Evolutionary conservation across 2,797 vertebrate genomes (phyloP).

Genomic region (Phaenicophaeus curvirostris): DNA sequence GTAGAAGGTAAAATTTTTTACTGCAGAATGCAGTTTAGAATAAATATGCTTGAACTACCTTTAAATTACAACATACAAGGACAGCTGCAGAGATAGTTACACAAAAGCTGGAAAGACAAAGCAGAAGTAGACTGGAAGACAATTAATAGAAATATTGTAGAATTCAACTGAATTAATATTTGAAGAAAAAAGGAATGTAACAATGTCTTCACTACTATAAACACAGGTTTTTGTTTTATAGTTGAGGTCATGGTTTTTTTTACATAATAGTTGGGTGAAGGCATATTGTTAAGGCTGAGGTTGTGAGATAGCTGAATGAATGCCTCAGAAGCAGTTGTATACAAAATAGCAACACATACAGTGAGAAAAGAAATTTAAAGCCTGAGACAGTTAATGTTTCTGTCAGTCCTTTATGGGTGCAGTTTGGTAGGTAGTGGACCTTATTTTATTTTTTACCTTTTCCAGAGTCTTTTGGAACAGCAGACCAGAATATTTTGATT

Average conservation of each 20-base stretch:
- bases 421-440: not conserved
- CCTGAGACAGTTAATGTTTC: not conserved
- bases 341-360: not conserved
- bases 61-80: not conserved
- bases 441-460: not conserved
- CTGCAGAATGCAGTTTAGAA: not conserved
- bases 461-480: not conserved
- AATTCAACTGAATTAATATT: not conserved
- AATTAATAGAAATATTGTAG: not conserved
- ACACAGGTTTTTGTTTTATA: fast-evolving
- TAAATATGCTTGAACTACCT: not conserved
- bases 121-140: not conserved
- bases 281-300: not conserved
- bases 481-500: not conserved
- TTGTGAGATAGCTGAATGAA: not conserved
- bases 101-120: not conserved
- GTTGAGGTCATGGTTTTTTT: not conserved
- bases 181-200: not conserved
- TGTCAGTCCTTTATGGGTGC: not conserved
- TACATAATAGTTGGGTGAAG: not conserved
- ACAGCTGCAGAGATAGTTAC: not conserved
- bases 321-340: not conserved
- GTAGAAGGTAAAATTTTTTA: not conserved
- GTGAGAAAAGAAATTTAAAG: not conserved
- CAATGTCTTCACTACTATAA: not conserved